Base-by-base conservation (phyloP, 2,797 vertebrate species). In the Onychomys arenicola region DNA sequence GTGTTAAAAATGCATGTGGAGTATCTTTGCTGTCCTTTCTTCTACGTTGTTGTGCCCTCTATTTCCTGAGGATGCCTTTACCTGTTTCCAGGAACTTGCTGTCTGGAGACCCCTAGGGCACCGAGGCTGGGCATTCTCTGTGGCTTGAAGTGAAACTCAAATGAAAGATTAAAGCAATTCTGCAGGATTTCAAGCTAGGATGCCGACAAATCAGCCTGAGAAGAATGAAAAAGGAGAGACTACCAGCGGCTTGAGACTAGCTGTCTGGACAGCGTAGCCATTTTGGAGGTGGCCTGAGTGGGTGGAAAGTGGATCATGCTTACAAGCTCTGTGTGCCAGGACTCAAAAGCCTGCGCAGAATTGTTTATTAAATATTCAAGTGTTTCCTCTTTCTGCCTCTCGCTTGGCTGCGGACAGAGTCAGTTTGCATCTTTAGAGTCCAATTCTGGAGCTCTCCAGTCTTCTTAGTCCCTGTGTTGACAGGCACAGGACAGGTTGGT, bases 151-250 rank as follows among this genome's bases (percentile, higher is more conserved):
- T 90, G 94, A 98, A 98, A 97, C 97, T 97, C 96, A 98, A 98
- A 98, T 97, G 98, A 98, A 98, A 98, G 98, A 98, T 98, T 95
- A 98, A 98, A 98, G 98, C 96, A 96, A 97, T 98, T 98, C 96
- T 96, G 98, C 97, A 98, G 98, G 98, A 98, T 98, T 98, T 98
- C 97, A 96, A 97, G 98, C 98, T 93, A 98, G 95, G 95, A 84
- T 87, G 81, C 92, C 97, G 97, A 97, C 96, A 98, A 94, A 11
- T 13, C 78, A 96, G 78, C 94, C 97, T 98, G 96, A 63, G 94
- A 89, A 67, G 87, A 93, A 89, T 65, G 13, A 19, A 27, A 86
- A 61, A 89, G 84, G 89, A 65, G 78, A 78, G 46, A 16, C 27
- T 23, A 40, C 85, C 81, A 46, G 83, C 82, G 94, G 90, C 91